phyloP scores from a whole-genome alignment of 2,797 vertebrate genomes.

The Aselliscus stoliczkanus region DNA sequence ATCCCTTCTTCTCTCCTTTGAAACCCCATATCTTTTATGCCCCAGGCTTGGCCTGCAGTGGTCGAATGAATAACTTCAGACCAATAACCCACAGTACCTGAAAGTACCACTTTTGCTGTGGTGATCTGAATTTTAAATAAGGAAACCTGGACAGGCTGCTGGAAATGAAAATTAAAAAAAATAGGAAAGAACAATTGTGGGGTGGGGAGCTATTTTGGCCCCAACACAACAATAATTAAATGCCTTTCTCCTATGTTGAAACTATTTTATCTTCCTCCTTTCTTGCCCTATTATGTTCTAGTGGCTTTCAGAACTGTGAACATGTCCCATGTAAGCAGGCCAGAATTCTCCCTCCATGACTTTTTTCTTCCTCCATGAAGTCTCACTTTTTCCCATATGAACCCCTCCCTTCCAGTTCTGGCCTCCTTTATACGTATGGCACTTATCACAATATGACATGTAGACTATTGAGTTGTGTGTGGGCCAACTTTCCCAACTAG shows the following conservation, averaged over 20 bases:
- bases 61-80: not conserved
- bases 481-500: not conserved
- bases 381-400: not conserved
- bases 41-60: not conserved
- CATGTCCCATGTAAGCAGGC: not conserved
- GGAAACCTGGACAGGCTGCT: not conserved
- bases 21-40: not conserved
- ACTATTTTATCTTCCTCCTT: not conserved
- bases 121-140: not conserved
- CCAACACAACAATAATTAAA: not conserved
- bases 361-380: not conserved
- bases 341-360: not conserved
- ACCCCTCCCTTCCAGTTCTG: not conserved
- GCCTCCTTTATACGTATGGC: not conserved
- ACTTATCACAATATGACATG: not conserved
- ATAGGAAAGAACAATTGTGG: not conserved
- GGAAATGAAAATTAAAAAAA: not conserved
- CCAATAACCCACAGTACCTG: not conserved
- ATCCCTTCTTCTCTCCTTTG: not conserved
- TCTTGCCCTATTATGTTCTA: not conserved
- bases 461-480: not conserved
- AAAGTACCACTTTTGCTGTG: not conserved
- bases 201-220: not conserved
- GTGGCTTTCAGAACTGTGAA: not conserved
- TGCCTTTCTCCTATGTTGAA: not conserved